Evolutionary conservation across 2,113 vertebrate genomes (phyloP).

Genomic region (Alligator mississippiensis): DNA sequence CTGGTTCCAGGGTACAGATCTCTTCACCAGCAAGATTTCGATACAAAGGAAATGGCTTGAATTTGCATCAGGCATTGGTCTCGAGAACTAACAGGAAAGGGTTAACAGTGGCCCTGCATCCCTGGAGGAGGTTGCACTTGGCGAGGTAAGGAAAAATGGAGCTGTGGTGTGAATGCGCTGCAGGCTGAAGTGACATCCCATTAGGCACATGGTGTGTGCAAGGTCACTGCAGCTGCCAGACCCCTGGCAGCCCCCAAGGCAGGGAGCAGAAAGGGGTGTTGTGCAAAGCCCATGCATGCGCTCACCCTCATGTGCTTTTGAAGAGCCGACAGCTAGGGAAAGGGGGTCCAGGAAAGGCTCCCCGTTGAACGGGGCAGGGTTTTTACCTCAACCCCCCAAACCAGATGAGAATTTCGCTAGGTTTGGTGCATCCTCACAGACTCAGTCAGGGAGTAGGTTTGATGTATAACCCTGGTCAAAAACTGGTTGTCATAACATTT

Average conservation of each 20-base stretch:
- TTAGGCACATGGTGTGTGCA: background rate
- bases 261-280: background rate
- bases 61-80: constrained; percentile 11
- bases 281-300: background rate
- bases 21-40: background rate
- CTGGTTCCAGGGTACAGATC: background rate
- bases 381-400: background rate
- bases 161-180: constrained; percentile 24
- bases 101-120: background rate
- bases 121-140: background rate
- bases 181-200: constrained; percentile 29
- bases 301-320: background rate
- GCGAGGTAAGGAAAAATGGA: background rate
- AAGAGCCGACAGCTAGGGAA: background rate
- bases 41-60: constrained; percentile 24
- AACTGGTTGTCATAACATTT: background rate
- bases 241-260: background rate
- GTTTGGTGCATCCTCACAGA: background rate
- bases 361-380: background rate
- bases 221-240: background rate
- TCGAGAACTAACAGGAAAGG: background rate
- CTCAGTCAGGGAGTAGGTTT: background rate
- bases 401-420: background rate
- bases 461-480: background rate
- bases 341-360: background rate